Conservation (phyloP, 2,888 invertebrate species). For the Girardia tigrina region DNA sequence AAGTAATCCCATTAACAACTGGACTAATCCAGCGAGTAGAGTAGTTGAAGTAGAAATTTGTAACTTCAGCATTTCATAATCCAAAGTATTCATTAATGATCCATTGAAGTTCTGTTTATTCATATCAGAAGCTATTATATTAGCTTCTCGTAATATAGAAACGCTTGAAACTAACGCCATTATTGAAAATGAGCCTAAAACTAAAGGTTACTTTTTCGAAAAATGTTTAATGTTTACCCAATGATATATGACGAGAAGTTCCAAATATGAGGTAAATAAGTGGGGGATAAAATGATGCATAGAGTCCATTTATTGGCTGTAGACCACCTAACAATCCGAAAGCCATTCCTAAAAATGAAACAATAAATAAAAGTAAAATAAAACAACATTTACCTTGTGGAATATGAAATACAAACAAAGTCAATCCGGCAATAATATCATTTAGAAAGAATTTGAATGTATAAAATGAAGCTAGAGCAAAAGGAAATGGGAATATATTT, state of each 20-base stretch:
- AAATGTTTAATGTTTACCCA: neutral
- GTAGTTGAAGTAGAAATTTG: neutral
- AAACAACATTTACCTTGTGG: conserved; percentile 23
- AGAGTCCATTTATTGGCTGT: neutral
- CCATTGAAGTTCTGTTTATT: neutral
- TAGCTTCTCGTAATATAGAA: neutral
- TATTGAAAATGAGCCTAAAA: neutral
- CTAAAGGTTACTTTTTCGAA: neutral
- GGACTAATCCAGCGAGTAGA: neutral
- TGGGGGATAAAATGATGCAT: neutral
- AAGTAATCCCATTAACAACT: neutral
- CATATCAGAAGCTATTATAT: neutral
- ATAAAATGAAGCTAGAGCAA: neutral
- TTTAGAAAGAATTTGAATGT: neutral
- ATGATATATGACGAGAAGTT: conserved; percentile 1
- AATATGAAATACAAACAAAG: neutral
- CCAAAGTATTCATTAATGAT: neutral
- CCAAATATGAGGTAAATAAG: neutral
- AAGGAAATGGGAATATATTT: neutral
- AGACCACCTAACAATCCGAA: neutral
- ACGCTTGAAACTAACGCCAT: neutral
- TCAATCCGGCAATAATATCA: neutral
- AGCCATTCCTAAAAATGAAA: conserved; percentile 1
- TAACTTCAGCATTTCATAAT: too few relatives aligned
- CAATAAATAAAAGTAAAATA: too few relatives aligned